Evolutionary conservation across 2,797 vertebrate species (phyloP), one percentile per base, ranked within the genome.

Genomic region (Halcyon badia): DNA sequence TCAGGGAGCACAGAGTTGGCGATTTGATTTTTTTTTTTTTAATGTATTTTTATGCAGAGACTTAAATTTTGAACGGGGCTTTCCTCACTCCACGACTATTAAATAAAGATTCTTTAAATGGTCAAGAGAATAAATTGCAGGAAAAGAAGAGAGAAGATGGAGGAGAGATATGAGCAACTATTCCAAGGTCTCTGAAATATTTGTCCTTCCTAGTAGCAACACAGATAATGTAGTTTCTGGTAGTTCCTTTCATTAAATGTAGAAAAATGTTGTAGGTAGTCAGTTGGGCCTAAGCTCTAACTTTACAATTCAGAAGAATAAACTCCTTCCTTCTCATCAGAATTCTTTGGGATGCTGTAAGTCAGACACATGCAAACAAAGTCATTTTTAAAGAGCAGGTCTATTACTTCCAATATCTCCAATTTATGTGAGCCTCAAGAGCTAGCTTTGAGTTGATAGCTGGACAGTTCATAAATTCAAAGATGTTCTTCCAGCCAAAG

Each of bases 401-500:
- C 48, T 60, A 17, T 64, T 0, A 64, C 24, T 90, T 88, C 73
- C n/a, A 64, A 3, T 70, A 76, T 37, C 37, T 81, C 25, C 25
- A 78, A 3, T 20, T 57, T 75, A 42, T 17, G 15, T 60, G 30
- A 71, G 6, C 37, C 33, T 81, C 25, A 78, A 60, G 57, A 83
- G 20, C 10, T 12, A 70, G 21, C 15, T 94, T 56, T 24, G n/a
- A 80, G 26, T 39, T 73, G 48, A 31, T 58, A 71, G 17, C 19
- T 83, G 80, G 65, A 33, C 30, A 73, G 75, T 81, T 88, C 76
- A 86, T 97, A 96, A 94, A 95, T 93, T 84, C 87, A 64, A 30
- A 81, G 31, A 31, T 48, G 8, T 58, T 92, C 64, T 64, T 78
- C 1, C 4, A 71, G 57, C 48, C 60, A 94, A 90, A 94, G 35